phyloP scores from a whole-genome alignment of 2,113 vertebrate genomes.

The Dermatemys mawii region DNA sequence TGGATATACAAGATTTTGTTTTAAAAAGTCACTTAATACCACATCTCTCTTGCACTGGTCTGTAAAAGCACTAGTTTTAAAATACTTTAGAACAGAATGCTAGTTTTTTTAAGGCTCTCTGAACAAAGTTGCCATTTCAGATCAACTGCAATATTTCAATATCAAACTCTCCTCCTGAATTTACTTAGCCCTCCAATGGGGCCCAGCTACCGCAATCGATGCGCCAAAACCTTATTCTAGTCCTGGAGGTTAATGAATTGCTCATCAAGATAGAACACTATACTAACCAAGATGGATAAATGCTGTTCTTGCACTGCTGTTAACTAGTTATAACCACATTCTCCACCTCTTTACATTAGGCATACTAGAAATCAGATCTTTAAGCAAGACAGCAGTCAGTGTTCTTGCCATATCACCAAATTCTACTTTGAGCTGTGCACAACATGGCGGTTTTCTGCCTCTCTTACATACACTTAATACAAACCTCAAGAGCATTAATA shows the following conservation, averaged over 20 bases:
- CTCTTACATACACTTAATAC: constrained; percentile 64
- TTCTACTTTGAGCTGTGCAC: constrained; percentile 66
- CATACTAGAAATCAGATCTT: constrained; percentile 50
- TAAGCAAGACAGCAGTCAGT: constrained; percentile 47
- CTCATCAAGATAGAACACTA: constrained; percentile 57
- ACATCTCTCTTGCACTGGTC: not conserved
- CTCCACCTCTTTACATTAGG: constrained; percentile 63
- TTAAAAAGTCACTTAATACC: not conserved
- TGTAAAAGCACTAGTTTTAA: not conserved
- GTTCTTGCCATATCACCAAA: constrained; percentile 67
- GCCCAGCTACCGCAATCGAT: constrained; percentile 33
- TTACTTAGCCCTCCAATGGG: constrained; percentile 25
- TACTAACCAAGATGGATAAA: constrained; percentile 73
- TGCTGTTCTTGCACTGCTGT: constrained; percentile 50
- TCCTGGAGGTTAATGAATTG: constrained; percentile 71
- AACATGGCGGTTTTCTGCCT: constrained; percentile 20
- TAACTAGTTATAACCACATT: constrained; percentile 70
- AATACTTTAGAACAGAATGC: not conserved
- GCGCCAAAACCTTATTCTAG: constrained; percentile 65
- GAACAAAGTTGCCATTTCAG: not conserved
- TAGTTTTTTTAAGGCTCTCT: not conserved
- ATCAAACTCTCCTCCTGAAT: constrained; percentile 20
- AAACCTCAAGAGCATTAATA: constrained; percentile 35
- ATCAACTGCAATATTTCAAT: constrained; percentile 23
- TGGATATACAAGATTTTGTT: not conserved